These are phyloP conservation scores for Onthophagus taurus DNA, from an alignment of 1,140 invertebrate genomes.

Conservation along the genomic window DNA sequence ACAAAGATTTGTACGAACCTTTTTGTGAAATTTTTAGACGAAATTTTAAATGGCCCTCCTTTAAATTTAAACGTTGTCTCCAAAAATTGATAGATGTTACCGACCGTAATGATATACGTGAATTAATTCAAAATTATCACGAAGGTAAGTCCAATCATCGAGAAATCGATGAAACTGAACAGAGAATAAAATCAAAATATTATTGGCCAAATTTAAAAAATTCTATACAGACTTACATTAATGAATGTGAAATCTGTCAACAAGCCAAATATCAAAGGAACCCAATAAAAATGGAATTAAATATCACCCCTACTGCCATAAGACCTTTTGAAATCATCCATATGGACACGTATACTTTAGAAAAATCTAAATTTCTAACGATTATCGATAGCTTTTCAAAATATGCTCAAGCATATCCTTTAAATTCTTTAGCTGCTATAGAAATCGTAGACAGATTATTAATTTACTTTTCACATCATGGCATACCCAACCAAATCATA, in stretches of 20 bases:
- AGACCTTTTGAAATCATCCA: slow-evolving; percentile 30
- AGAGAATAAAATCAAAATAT: slow-evolving; percentile 24
- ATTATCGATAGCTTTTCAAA: slow-evolving; percentile 11
- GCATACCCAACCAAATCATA: not conserved
- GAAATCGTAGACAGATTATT: not conserved
- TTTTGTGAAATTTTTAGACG: too few species aligned
- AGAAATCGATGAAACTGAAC: slow-evolving; percentile 31
- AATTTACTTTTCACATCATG: not conserved
- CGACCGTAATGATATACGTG: not conserved
- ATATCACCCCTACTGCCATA: slow-evolving; percentile 21
- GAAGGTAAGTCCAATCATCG: slow-evolving; percentile 30
- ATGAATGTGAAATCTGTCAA: slow-evolving; percentile 24
- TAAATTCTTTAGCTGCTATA: not conserved
- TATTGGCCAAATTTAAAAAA: slow-evolving; percentile 34
- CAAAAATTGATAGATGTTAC: too few species aligned
- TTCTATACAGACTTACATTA: slow-evolving; percentile 21
- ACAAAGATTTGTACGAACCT: too few species aligned
- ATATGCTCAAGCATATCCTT: slow-evolving; percentile 4
- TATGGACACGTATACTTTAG: slow-evolving; percentile 24
- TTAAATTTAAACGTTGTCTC: too few species aligned
- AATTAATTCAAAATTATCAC: slow-evolving; percentile 28
- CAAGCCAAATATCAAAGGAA: slow-evolving; percentile 29
- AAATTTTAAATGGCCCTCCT: too few species aligned
- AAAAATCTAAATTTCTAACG: slow-evolving; percentile 16
- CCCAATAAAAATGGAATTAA: slow-evolving; percentile 24